Evolutionary conservation across 2,113 vertebrate species (phyloP), one percentile per base, ranked within the genome.

Genomic region (Anhinga anhinga): DNA sequence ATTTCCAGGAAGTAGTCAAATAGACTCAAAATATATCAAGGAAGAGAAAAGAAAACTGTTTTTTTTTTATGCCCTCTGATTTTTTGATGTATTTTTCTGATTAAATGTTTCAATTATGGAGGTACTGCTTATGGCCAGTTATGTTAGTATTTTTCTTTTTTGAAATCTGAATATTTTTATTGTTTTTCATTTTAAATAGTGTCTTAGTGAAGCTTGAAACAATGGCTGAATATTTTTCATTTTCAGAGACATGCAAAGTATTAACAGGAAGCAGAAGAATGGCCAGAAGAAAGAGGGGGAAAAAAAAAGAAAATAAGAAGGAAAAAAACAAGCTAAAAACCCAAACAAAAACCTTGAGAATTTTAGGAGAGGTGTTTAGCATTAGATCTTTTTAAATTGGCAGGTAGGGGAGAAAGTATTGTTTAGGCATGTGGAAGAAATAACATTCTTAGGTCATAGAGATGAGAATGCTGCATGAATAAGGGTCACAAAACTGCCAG

Each of bases 281-380:
- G 21, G 25, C 21, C 11, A 25, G 21, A 62, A 87, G 19, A 71
- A 79, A 82, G 52, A 42, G 5, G 7, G 27, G 22, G 4, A 14
- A 15, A 4, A 29, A 27, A 22, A 5, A 29, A 13, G 5, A 34
- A 5, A 19, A 18, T 16, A 7, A 4, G 0, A 34, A 15, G 3
- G 10, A 13, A 32, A 42, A 4, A 3, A 53, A 16, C 13, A 42
- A n/a, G 6, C 8, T 44, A 4, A 69, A 73, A 86, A 34, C 3
- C 2, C 0, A 8, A 70, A 44, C 11, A 45, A 34, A 2, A 49
- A 4, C 42, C 14, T 32, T 76, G 23, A 85, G 25, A 58, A 61
- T 66, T 67, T 79, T 40, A 77, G 47, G 16, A 34, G 6, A 55
- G 16, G 6, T 30, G 38, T 82, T 80, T 25, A 82, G 4, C 12